Base-by-base conservation (phyloP, 2,113 vertebrate genomes). In the Campylomormyrus tamandua region DNA sequence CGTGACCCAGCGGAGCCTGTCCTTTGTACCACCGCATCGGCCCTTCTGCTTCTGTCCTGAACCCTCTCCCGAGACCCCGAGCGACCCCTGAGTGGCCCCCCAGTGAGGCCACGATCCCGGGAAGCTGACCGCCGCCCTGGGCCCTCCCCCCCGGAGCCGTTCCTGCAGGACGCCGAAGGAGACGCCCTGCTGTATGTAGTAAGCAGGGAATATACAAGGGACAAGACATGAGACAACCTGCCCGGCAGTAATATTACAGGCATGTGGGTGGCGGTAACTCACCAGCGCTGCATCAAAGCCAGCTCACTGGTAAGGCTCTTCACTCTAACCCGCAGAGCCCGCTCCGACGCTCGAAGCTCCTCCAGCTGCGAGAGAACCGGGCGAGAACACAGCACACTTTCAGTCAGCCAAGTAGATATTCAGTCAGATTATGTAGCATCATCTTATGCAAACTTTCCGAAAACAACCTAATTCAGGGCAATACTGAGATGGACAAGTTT, bases 291-390 rank as follows among this genome's bases (percentile, higher is more conserved):
- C 90, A 96, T 95, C 15, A 96, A 5, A 0, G 95, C 96, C 92
- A 99, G 93, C 91, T 99, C 97, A 2, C 88, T 94, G 88, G 94
- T 97, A 53, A 99, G 94, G 83, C 93, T 96, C 93, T 97, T 97
- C 88, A 99, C 96, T 4, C 96, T 96, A 49, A 96, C 92, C 5
- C 95, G 96, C 83, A 99, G 95, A 80, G 94, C 95, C 49, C 96
- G 94, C 93, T 99, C 97, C 0, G 97, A 96, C 0, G 96, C 95
- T 90, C 94, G 96, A 87, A 95, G 94, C 90, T 98, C 97, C 17
- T 97, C 97, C 24, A 98, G 92, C 98, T 98, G 84, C 10, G 7
- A 74, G 58, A 13, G 5, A 53, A 87, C 9, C 42, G 86, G 45
- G 42, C 31, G 77, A 2, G 10, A 21, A 45, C 31, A 15, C 27